Evolutionary conservation across 2,113 vertebrate species (phyloP), one percentile per base, ranked within the genome.

Genomic region (Petromus typicus): DNA sequence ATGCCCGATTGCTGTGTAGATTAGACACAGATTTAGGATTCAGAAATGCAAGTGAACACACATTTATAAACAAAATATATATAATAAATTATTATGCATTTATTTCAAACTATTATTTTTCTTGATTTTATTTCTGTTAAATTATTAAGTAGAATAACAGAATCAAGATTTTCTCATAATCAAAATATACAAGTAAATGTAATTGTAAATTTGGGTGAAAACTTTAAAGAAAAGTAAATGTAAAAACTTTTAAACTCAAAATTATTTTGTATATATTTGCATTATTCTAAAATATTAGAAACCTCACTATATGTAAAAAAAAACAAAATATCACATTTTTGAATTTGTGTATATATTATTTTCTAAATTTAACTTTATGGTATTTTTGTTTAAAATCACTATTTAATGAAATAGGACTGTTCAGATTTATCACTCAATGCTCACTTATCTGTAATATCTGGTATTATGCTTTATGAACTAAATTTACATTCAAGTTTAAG

Each of bases 321-420:
- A 51, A 5, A 71, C n/a, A 79, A 48, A 45, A 48, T 61, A 57
- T 11, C 32, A 57, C 34, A 37, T 1, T 13, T 73, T 18, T 27
- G 64, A 81, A 30, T 89, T n/a, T 89, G n/a, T 67, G 2, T 63
- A 75, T 30, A 82, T 10, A 43, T 30, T 20, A 48, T 67, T 37
- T 82, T 82, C 61, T 63, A 82, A 51, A 69, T 79, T 85, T 91
- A 48, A 67, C 79, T 84, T 90, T 59, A 83, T 51, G 7, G 48
- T 22, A 71, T 76, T 37, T 79, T 67, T 34, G 37, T 48, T 63
- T 92, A 75, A 76, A 92, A 45, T 57, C 25, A 48, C 54, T 85
- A 79, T 37, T 90, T 82, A 89, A 48, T 54, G 56, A 84, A 90
- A 43, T 25, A n/a, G 32, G 82, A 71, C 22, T 93, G 51, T 40